Evolutionary conservation across 2,113 vertebrate genomes (phyloP).

Genomic region (Capra hircus): DNA sequence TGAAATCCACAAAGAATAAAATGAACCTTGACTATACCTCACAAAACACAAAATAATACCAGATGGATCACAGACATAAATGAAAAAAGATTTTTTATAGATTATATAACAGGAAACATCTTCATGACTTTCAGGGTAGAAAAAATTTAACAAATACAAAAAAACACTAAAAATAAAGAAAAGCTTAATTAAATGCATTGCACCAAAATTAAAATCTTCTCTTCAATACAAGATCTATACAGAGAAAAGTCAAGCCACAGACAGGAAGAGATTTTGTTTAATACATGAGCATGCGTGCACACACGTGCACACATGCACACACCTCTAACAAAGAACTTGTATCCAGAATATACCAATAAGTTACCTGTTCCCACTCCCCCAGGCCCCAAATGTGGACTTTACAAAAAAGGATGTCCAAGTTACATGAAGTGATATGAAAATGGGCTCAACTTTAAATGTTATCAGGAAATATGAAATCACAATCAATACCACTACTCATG

Average conservation of each 20-base stretch:
- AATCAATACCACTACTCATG: not conserved
- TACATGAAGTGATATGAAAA: not conserved
- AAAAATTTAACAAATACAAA: not conserved
- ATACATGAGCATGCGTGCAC: not conserved
- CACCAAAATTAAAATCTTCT: not conserved
- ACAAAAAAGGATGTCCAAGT: not conserved
- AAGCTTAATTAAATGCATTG: not conserved
- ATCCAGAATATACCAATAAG: not conserved
- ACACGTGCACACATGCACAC: not conserved
- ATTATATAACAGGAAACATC: not conserved
- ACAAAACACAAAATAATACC: slow-evolving; percentile 4
- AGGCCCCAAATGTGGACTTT: not conserved
- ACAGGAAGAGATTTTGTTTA: not conserved
- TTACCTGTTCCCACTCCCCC: not conserved
- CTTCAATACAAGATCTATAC: not conserved
- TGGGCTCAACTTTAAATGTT: not conserved
- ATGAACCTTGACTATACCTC: not conserved
- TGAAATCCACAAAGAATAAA: not conserved
- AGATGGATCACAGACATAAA: not conserved
- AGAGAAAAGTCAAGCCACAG: not conserved
- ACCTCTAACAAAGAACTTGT: not conserved
- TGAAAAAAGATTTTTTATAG: not conserved
- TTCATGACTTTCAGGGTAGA: not conserved
- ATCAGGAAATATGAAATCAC: not conserved
- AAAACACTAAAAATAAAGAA: not conserved